Percentiles rank a stretch among this genome's conserved stretches.
Evolutionary conservation across 2,113 vertebrate genomes (phyloP).

Genomic region (Rhabdornis inornatus): DNA sequence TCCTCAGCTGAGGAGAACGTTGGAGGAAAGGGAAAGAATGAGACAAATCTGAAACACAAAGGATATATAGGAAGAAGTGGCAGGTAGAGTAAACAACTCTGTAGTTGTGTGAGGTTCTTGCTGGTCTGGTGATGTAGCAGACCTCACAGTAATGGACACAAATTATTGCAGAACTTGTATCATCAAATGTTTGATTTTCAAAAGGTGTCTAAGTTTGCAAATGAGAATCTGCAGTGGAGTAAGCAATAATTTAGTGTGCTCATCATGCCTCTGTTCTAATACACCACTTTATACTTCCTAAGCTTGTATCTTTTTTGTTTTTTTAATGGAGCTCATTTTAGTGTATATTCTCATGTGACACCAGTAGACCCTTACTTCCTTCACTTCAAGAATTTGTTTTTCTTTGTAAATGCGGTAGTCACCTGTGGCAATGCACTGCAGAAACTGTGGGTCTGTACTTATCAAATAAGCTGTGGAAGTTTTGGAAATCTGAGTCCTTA

Average conservation of each 20-base stretch:
- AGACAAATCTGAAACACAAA: neutral
- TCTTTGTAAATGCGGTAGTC: neutral
- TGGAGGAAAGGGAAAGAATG: neutral
- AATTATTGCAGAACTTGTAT: neutral
- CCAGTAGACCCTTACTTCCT: neutral
- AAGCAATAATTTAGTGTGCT: neutral
- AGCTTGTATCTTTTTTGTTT: neutral
- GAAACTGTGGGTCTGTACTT: neutral
- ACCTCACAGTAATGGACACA: neutral
- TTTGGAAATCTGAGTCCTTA: neutral
- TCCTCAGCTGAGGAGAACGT: neutral
- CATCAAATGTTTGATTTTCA: neutral
- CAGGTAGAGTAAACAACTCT: neutral
- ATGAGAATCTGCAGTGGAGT: neutral
- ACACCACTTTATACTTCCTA: neutral
- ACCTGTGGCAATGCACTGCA: neutral
- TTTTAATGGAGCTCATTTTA: neutral
- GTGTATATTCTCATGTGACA: neutral
- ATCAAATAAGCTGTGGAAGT: neutral
- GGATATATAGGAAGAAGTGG: neutral
- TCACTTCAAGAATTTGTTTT: neutral
- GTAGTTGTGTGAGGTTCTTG: neutral
- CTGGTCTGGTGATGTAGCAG: neutral
- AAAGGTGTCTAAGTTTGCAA: neutral
- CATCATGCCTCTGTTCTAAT: neutral